Conservation (phyloP, 2,113 vertebrate species). For the Diglossa brunneiventris region DNA sequence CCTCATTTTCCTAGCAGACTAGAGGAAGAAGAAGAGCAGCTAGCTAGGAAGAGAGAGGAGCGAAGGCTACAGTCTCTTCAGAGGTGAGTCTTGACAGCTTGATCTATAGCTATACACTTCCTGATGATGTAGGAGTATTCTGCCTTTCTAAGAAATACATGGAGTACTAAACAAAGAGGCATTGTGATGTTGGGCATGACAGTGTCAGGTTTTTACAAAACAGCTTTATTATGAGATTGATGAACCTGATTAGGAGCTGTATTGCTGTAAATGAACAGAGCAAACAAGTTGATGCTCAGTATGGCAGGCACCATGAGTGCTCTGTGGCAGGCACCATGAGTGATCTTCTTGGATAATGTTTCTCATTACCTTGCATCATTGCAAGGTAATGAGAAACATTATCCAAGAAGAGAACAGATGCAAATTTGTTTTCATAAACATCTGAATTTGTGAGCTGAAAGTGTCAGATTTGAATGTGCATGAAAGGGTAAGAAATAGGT, state of each 20-base stretch:
- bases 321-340: background rate
- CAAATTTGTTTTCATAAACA: background rate
- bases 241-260: background rate
- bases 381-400: background rate
- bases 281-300: background rate
- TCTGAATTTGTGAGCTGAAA: background rate
- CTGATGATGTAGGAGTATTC: background rate
- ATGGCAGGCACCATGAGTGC: background rate
- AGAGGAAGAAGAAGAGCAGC: conserved; percentile 59
- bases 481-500: background rate
- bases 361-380: too few relatives aligned
- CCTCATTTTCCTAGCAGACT: conserved; percentile 9
- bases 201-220: background rate
- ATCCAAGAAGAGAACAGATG: background rate
- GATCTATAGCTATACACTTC: background rate
- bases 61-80: conserved; percentile 58
- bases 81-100: conserved; percentile 45
- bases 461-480: background rate
- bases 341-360: too few relatives aligned
- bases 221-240: background rate
- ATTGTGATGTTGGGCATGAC: background rate
- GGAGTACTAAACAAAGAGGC: background rate
- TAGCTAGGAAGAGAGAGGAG: conserved; percentile 66
- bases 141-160: background rate
- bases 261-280: background rate